Evolutionary conservation across 2,888 invertebrate species (phyloP).

Genomic region (Tetragonisca angustula): DNA sequence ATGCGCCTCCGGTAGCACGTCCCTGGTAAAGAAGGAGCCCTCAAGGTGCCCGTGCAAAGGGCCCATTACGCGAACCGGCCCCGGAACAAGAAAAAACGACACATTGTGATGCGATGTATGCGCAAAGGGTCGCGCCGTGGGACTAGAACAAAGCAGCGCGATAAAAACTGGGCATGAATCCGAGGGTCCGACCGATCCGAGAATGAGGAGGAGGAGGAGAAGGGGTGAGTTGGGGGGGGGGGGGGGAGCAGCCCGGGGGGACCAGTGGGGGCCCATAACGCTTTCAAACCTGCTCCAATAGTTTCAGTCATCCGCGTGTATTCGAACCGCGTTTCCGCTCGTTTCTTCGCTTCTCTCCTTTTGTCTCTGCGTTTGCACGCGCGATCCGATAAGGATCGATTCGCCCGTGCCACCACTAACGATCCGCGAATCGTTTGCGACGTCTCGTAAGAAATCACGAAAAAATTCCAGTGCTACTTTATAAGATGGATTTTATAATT

Average conservation of each 20-base stretch:
- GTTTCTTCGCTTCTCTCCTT: slow-evolving; percentile 47
- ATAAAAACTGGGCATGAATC: slow-evolving; percentile 81
- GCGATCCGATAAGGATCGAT: slow-evolving; percentile 31
- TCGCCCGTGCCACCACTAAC: not conserved
- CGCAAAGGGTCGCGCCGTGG: slow-evolving; percentile 75
- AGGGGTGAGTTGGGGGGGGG: no score
- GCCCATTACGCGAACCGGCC: slow-evolving; percentile 70
- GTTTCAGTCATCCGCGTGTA: slow-evolving; percentile 77
- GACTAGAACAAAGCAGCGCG: slow-evolving; percentile 81
- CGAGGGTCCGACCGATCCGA: slow-evolving; percentile 56
- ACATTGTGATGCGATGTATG: slow-evolving; percentile 81
- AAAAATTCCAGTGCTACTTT: not conserved
- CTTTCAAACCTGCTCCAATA: slow-evolving; percentile 75
- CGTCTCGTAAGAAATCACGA: not conserved
- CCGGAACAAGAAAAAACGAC: slow-evolving; percentile 81
- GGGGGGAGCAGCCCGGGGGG: slow-evolving; percentile 47
- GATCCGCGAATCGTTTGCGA: not conserved
- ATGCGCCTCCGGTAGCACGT: slow-evolving; percentile 47
- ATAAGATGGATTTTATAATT: no score
- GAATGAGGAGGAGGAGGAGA: slow-evolving; percentile 54
- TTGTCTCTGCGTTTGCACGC: slow-evolving; percentile 27
- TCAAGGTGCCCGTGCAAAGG: slow-evolving; percentile 62
- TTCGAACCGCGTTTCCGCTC: slow-evolving; percentile 69
- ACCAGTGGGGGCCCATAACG: slow-evolving; percentile 66
- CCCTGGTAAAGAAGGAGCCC: slow-evolving; percentile 56